Percentiles rank a stretch among this genome's conserved stretches.
phyloP scores from a whole-genome alignment of 2,113 vertebrate species.

The Apodemus sylvaticus region DNA sequence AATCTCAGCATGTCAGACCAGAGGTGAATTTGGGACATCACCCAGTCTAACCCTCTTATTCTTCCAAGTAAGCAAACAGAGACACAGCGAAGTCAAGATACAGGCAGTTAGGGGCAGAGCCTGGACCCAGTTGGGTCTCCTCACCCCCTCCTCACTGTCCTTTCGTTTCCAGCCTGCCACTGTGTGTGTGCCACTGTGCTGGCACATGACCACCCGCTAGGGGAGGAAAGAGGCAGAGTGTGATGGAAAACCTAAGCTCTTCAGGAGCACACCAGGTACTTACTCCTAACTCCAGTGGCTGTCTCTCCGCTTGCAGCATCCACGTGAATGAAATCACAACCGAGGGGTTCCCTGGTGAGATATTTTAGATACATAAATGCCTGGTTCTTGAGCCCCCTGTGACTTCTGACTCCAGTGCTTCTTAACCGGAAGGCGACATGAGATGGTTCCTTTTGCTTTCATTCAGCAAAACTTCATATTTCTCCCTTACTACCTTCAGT shows the following conservation, averaged over 20 bases:
- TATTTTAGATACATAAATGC: constrained; percentile 80
- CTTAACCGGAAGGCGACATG: constrained; percentile 54
- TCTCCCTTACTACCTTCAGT: constrained; percentile 17
- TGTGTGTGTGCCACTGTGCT: neutral
- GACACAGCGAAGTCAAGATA: neutral
- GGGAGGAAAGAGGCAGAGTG: constrained; percentile 9
- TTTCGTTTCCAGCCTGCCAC: neutral
- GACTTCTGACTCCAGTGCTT: constrained; percentile 64
- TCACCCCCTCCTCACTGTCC: neutral
- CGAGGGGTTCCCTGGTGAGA: constrained; percentile 78
- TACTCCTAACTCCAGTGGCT: constrained; percentile 82
- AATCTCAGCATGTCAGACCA: neutral
- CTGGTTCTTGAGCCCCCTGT: constrained; percentile 60
- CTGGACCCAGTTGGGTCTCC: neutral
- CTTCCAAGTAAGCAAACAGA: constrained; percentile 8
- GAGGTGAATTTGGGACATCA: neutral
- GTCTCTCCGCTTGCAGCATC: constrained; percentile 79
- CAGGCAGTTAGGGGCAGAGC: neutral
- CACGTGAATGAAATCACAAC: constrained; percentile 80
- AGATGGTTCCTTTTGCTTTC: neutral
- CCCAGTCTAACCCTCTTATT: neutral
- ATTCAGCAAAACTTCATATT: neutral
- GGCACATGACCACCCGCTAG: neutral
- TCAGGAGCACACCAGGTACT: constrained; percentile 72
- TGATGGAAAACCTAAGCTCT: constrained; percentile 36